Percentiles rank a stretch among this genome's conserved stretches.
These are phyloP conservation scores for Carabus problematicus DNA, from an alignment of 2,888 invertebrate genomes.

Conservation along the genomic window DNA sequence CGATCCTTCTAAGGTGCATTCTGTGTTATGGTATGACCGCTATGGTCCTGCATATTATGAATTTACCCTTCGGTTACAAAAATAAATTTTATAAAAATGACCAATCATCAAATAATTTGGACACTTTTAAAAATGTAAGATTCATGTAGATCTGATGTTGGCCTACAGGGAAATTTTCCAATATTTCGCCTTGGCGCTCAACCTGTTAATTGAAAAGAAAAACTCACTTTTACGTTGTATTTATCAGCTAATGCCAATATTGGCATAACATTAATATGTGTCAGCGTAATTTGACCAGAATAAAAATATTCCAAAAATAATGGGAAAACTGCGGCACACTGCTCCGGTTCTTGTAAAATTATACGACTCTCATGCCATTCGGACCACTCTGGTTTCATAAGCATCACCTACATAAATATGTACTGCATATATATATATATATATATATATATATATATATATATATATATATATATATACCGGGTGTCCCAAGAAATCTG, in stretches of 20 bases:
- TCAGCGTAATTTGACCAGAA: slow-evolving; percentile 88
- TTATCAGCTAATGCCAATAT: slow-evolving; percentile 91
- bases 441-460: slow-evolving; percentile 25
- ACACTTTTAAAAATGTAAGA: no score
- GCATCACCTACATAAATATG: slow-evolving; percentile 75
- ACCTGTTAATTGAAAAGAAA: neutral
- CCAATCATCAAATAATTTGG: no score
- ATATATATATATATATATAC: no score
- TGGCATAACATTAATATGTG: slow-evolving; percentile 83
- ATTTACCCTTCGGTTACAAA: no score
- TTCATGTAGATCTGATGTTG: no score
- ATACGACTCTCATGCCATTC: slow-evolving; percentile 87
- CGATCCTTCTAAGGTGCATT: no score
- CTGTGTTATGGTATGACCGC: no score
- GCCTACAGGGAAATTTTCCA: no score
- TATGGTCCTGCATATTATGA: no score
- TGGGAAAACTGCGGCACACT: slow-evolving; percentile 85
- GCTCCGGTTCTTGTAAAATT: slow-evolving; percentile 83
- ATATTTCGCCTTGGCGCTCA: no score
- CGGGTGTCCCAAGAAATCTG: no score
- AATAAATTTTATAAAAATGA: no score
- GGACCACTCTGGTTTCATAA: slow-evolving; percentile 92
- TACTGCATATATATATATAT: slow-evolving; percentile 30
- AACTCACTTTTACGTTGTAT: slow-evolving; percentile 84
- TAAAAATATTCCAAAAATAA: slow-evolving; percentile 88